Evolutionary conservation across 1,140 invertebrate species (phyloP).

Genomic region (Araneus ventricosus): DNA sequence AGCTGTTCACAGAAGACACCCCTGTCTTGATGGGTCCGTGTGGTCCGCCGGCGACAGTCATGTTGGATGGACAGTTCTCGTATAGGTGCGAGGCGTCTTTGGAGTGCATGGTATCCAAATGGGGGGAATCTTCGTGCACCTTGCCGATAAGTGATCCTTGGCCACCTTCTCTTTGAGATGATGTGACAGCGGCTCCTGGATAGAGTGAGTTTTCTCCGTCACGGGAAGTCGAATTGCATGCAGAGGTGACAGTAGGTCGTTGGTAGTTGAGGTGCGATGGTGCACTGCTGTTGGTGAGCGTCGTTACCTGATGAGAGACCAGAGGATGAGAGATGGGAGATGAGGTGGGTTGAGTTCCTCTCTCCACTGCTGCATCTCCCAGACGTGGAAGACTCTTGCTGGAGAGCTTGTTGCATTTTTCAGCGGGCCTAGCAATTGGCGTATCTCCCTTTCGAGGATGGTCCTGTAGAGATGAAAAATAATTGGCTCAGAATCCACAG

Average conservation of each 20-base stretch:
- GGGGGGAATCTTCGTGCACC: slow-evolving; percentile 77
- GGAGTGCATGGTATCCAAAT: slow-evolving; percentile 88
- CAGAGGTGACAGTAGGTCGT: slow-evolving; percentile 77
- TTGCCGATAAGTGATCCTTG: slow-evolving; percentile 82
- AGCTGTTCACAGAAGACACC: slow-evolving; percentile 81
- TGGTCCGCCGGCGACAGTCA: slow-evolving; percentile 82
- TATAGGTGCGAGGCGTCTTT: slow-evolving; percentile 91
- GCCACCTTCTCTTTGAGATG: slow-evolving; percentile 83
- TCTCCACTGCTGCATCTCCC: slow-evolving; percentile 97
- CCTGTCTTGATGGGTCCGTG: slow-evolving; percentile 88
- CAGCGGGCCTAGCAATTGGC: slow-evolving; percentile 97
- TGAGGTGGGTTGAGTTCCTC: slow-evolving; percentile 80
- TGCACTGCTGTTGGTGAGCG: slow-evolving; percentile 63
- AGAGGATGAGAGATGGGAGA: slow-evolving; percentile 77
- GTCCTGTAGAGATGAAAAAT: slow-evolving; percentile 85
- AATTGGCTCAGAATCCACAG: neutral
- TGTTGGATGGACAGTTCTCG: slow-evolving; percentile 97
- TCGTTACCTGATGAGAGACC: slow-evolving; percentile 73
- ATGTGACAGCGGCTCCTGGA: slow-evolving; percentile 76
- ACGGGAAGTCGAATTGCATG: slow-evolving; percentile 72
- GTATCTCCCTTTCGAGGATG: slow-evolving; percentile 95
- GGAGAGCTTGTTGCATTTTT: slow-evolving; percentile 97
- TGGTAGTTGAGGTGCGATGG: slow-evolving; percentile 66
- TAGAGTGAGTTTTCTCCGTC: slow-evolving; percentile 79
- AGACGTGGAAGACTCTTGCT: slow-evolving; percentile 96